phyloP scores from a whole-genome alignment of 2,113 vertebrate species.

The Nesoenas mayeri region DNA sequence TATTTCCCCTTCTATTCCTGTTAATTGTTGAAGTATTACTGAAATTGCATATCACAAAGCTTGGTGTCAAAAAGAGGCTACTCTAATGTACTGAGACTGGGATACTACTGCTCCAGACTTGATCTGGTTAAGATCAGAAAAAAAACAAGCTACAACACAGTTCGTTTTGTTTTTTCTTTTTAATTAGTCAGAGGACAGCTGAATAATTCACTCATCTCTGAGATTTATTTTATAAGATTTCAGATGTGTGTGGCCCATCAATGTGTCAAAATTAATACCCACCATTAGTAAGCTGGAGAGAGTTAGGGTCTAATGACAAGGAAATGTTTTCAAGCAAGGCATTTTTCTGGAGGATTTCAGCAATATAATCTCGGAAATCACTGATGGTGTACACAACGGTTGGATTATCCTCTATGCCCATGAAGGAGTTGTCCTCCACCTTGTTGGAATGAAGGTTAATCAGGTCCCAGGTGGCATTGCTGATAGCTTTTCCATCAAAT shows the following conservation, averaged over 20 bases:
- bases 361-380: slow-evolving; percentile 80
- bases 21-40: neutral
- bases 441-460: slow-evolving; percentile 89
- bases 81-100: neutral
- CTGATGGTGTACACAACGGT: slow-evolving; percentile 80
- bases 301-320: slow-evolving; percentile 75
- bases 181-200: neutral
- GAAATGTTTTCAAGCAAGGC: slow-evolving; percentile 80
- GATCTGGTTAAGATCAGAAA: neutral
- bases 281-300: slow-evolving; percentile 82
- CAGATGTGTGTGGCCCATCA: neutral
- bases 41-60: neutral
- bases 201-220: neutral
- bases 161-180: neutral
- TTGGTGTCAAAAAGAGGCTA: neutral
- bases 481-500: slow-evolving; percentile 84
- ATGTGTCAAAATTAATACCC: slow-evolving; percentile 14
- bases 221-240: neutral
- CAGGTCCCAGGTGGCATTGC: slow-evolving; percentile 85
- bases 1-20: neutral
- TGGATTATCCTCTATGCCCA: slow-evolving; percentile 77
- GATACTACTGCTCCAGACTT: neutral
- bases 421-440: slow-evolving; percentile 85
- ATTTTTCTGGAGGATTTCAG: slow-evolving; percentile 82
- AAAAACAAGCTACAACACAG: neutral